Evolutionary conservation across 2,797 vertebrate species (phyloP).

Genomic region (Macroramphosus scolopax): DNA sequence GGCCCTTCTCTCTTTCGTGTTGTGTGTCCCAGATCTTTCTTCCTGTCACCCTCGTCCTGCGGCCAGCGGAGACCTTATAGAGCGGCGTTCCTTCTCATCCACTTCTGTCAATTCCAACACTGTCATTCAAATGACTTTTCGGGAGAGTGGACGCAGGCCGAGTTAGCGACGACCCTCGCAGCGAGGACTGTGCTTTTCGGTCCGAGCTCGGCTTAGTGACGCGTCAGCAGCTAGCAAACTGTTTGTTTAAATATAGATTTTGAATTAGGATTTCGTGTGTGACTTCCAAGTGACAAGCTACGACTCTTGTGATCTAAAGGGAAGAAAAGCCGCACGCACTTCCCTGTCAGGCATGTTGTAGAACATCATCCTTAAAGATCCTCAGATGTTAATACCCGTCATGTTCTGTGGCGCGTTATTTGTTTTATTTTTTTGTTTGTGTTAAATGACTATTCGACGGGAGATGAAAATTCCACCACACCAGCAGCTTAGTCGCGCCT

Average conservation of each 20-base stretch:
- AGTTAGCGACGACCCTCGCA: constrained; percentile 44
- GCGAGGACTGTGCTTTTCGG: constrained; percentile 66
- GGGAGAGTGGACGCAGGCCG: constrained; percentile 56
- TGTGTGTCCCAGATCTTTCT: constrained; percentile 60
- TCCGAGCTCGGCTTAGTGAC: constrained; percentile 15
- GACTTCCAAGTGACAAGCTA: too few relatives aligned
- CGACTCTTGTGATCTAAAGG: constrained; percentile 2
- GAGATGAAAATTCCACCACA: constrained; percentile 31
- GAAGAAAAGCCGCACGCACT: background rate
- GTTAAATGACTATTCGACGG: constrained; percentile 18
- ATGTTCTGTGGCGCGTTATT: background rate
- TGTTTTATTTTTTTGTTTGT: constrained; percentile 29
- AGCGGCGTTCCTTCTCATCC: constrained; percentile 70
- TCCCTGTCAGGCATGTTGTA: background rate
- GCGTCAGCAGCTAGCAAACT: constrained; percentile 27
- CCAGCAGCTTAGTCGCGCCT: constrained; percentile 45
- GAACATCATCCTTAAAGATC: constrained; percentile 3
- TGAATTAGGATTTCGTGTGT: too few relatives aligned
- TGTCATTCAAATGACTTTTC: constrained; percentile 68
- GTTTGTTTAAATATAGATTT: constrained; percentile 15
- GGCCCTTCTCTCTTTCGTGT: constrained; percentile 68
- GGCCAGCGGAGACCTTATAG: constrained; percentile 73
- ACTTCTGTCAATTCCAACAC: constrained; percentile 81
- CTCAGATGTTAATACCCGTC: constrained; percentile 1
- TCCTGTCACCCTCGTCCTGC: constrained; percentile 62